phyloP scores from a whole-genome alignment of 1,140 invertebrate genomes.

The Drosophila quadrilineata region DNA sequence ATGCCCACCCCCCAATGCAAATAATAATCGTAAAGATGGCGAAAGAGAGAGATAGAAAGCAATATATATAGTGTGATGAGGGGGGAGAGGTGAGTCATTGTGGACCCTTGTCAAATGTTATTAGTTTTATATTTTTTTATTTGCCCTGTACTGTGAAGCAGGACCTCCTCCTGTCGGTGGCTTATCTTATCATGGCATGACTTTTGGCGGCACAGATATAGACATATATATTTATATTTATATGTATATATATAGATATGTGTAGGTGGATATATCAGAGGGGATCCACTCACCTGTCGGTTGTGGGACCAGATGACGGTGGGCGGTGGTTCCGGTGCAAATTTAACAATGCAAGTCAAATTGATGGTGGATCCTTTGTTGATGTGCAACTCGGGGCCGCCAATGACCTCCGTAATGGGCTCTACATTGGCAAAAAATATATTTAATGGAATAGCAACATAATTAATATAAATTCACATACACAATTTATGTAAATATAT shows the following conservation, averaged over 20 bases:
- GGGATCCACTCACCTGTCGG: conserved; percentile 84
- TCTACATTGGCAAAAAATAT: conserved; percentile 83
- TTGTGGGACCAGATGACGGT: conserved; percentile 91
- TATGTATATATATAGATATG: neutral
- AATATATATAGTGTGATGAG: neutral
- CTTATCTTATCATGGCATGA: conserved; percentile 4
- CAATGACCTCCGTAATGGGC: conserved; percentile 91
- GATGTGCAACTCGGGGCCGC: conserved; percentile 90
- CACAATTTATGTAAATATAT: too few species aligned
- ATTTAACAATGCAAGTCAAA: conserved; percentile 91
- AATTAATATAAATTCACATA: too few species aligned
- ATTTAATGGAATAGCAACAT: neutral
- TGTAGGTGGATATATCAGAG: neutral
- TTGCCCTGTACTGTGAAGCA: neutral
- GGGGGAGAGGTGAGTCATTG: too few species aligned
- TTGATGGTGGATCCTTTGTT: conserved; percentile 94
- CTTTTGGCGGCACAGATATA: too few species aligned
- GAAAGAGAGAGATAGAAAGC: neutral
- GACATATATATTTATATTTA: too few species aligned
- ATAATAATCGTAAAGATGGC: conserved; percentile 30
- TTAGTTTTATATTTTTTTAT: conserved; percentile 36
- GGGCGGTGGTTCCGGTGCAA: conserved; percentile 90
- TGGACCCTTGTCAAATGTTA: conserved; percentile 57
- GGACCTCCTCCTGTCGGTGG: neutral
- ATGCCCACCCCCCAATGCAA: too few species aligned